Evolutionary conservation across 2,797 vertebrate genomes (phyloP).

Genomic region (Lepus oiostolus): DNA sequence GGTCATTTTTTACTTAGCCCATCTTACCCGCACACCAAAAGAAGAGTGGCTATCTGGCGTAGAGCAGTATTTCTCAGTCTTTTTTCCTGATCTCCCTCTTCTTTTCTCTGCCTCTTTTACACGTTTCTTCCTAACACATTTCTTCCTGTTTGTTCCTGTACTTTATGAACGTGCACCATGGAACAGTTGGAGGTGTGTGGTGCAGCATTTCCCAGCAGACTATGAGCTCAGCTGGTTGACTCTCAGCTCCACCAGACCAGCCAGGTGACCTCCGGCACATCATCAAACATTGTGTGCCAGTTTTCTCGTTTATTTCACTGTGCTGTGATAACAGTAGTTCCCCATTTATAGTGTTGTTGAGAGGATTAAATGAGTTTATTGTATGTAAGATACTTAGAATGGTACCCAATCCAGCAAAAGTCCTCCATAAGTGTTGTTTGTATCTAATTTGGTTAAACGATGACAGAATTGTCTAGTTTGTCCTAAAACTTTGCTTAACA

Average conservation of each 20-base stretch:
- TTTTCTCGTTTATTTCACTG: background rate
- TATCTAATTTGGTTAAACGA: slow-evolving; percentile 45
- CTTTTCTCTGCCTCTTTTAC: background rate
- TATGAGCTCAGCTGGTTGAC: background rate
- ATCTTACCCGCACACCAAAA: background rate
- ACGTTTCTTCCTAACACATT: background rate
- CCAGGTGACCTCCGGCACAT: background rate
- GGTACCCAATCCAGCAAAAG: background rate
- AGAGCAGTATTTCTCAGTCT: background rate
- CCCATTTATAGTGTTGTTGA: slow-evolving; percentile 30
- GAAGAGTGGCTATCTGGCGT: background rate
- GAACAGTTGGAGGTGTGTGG: background rate
- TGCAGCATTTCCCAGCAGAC: background rate
- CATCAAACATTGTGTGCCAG: background rate
- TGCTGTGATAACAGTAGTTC: background rate
- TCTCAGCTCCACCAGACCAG: background rate
- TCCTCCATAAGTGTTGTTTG: background rate
- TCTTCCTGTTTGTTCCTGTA: background rate
- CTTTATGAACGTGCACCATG: background rate
- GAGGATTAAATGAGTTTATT: slow-evolving; percentile 20
- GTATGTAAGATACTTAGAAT: background rate
- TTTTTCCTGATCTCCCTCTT: background rate
- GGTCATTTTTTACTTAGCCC: slow-evolving; percentile 11
- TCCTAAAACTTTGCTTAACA: slow-evolving; percentile 33
- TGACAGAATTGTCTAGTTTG: background rate